A percentile compares a stretch with the other conserved stretches of the same genome.
Conservation (phyloP, 2,113 vertebrate genomes). For the Tyrannus savana region DNA sequence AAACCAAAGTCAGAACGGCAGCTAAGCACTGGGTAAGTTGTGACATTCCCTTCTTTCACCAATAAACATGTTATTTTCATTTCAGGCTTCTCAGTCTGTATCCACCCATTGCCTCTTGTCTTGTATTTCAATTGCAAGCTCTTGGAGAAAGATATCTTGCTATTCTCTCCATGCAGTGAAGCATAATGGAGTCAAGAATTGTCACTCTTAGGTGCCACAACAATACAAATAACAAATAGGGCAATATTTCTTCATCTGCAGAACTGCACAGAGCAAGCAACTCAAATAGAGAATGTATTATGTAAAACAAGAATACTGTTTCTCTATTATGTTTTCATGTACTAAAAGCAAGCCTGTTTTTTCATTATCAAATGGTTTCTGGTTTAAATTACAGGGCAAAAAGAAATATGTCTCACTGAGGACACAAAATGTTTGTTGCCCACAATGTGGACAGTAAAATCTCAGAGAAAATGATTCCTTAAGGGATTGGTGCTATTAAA, state of each 20-base stretch:
- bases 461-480: not conserved
- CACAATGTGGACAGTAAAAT: not conserved
- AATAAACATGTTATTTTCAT: not conserved
- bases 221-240: not conserved
- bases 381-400: not conserved
- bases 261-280: not conserved
- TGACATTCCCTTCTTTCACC: not conserved
- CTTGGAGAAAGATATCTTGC: not conserved
- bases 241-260: not conserved
- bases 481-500: not conserved
- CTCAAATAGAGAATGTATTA: not conserved
- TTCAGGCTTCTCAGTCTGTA: not conserved
- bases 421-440: not conserved
- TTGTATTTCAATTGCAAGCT: not conserved
- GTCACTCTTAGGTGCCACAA: not conserved
- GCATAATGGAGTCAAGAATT: not conserved
- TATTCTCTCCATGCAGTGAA: not conserved
- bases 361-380: not conserved
- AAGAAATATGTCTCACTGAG: not conserved
- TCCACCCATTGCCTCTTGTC: not conserved
- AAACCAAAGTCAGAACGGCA: not conserved
- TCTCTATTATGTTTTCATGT: not conserved
- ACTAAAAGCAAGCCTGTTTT: not conserved
- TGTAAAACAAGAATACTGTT: not conserved
- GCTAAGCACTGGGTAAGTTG: not conserved